phyloP scores from a whole-genome alignment of 2,113 vertebrate species.

The Protomyctophum bolini region DNA sequence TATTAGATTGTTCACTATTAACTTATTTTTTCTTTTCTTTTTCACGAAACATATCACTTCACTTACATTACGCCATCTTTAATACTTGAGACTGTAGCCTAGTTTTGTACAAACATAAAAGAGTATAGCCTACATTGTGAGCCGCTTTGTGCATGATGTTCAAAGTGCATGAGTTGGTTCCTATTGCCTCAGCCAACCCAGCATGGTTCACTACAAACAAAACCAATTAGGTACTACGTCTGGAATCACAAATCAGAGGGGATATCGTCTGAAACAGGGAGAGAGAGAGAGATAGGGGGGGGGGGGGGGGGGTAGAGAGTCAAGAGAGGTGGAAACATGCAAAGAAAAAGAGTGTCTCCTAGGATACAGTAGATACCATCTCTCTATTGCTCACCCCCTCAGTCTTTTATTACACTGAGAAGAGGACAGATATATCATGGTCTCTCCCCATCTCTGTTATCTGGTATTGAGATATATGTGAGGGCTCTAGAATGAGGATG shows the following conservation, averaged over 20 bases:
- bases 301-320: background rate
- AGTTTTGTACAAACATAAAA: too few relatives aligned
- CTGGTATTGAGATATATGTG: slow-evolving; percentile 28
- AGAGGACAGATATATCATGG: background rate
- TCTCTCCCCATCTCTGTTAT: slow-evolving; percentile 1
- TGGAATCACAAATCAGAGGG: background rate
- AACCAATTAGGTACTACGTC: background rate
- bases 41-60: too few relatives aligned
- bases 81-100: too few relatives aligned
- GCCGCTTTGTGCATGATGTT: background rate
- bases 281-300: background rate
- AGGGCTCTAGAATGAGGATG: slow-evolving; percentile 19
- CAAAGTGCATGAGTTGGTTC: background rate
- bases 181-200: background rate
- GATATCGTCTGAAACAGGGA: background rate
- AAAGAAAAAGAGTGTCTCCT: background rate
- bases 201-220: background rate
- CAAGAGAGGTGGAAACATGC: background rate
- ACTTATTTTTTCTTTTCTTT: too few relatives aligned
- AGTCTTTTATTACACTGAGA: background rate
- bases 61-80: too few relatives aligned
- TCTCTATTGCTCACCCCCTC: background rate
- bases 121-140: background rate
- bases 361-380: background rate
- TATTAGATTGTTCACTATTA: too few relatives aligned